A percentile compares a stretch with the other conserved stretches of the same genome.
These are phyloP conservation scores for Sipha maydis DNA, from an alignment of 2,888 invertebrate genomes.

Conservation along the genomic window DNA sequence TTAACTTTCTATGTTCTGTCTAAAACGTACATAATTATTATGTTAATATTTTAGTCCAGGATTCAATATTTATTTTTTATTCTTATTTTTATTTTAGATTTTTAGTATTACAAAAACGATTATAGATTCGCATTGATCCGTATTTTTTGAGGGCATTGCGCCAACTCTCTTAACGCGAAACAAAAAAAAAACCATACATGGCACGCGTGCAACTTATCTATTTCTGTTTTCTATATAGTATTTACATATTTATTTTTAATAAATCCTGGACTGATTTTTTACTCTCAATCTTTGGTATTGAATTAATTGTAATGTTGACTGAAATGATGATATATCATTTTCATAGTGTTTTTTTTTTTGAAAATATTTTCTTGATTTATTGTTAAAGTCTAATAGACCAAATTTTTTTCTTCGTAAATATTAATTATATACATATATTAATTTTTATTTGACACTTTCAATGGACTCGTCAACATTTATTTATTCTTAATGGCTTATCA, in stretches of 20 bases:
- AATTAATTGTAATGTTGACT: constrained; percentile 29
- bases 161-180: background rate
- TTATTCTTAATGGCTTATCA: background rate
- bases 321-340: constrained; percentile 46
- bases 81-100: constrained; percentile 1
- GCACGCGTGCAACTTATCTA: constrained; percentile 41
- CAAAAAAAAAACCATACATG: constrained; percentile 3
- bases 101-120: constrained; percentile 11
- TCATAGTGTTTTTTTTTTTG: constrained; percentile 25
- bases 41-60: constrained; percentile 24
- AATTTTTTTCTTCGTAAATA: constrained; percentile 16
- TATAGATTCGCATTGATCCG: constrained; percentile 30
- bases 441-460: background rate
- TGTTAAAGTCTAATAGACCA: background rate
- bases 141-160: constrained; percentile 14
- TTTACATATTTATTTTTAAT: constrained; percentile 12
- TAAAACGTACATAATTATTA: constrained; percentile 19
- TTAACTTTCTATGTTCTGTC: constrained; percentile 25
- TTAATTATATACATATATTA: background rate
- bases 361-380: constrained; percentile 29
- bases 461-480: background rate
- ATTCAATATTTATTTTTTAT: constrained; percentile 9
- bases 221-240: constrained; percentile 44
- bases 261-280: constrained; percentile 9
- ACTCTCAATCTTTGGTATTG: constrained; percentile 13